Conservation (phyloP, 1,140 invertebrate species). For the Ptiloglossa arizonensis region DNA sequence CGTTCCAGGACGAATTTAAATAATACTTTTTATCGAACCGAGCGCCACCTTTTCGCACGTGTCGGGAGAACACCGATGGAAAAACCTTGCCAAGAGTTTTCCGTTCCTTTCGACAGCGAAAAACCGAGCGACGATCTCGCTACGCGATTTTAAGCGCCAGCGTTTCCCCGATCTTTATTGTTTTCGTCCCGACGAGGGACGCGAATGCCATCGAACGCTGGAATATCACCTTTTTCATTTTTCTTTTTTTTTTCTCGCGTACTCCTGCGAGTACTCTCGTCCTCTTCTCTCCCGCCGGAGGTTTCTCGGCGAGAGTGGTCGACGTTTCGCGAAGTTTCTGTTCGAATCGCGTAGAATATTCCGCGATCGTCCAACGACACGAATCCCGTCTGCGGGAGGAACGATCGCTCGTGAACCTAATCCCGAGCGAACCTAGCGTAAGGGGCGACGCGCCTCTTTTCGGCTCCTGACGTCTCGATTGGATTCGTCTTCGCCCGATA, state of each 20-base stretch:
- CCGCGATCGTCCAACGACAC: not conserved
- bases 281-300: too few species aligned
- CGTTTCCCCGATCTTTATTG: slow-evolving; percentile 19
- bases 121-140: not conserved
- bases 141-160: not conserved
- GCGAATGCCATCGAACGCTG: too few species aligned
- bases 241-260: too few species aligned
- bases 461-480: slow-evolving; percentile 5
- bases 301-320: too few species aligned
- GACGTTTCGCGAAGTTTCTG: too few species aligned
- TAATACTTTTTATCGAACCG: too few species aligned
- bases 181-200: not conserved
- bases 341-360: too few species aligned
- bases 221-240: too few species aligned
- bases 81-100: too few species aligned
- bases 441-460: not conserved
- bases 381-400: not conserved
- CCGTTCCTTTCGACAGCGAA: not conserved
- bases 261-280: too few species aligned
- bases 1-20: too few species aligned
- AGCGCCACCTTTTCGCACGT: too few species aligned
- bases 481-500: slow-evolving; percentile 17
- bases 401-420: not conserved
- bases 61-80: not conserved
- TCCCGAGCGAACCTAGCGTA: not conserved